Evolutionary conservation across 2,113 vertebrate genomes (phyloP).

Genomic region (Lamprologus sp.): DNA sequence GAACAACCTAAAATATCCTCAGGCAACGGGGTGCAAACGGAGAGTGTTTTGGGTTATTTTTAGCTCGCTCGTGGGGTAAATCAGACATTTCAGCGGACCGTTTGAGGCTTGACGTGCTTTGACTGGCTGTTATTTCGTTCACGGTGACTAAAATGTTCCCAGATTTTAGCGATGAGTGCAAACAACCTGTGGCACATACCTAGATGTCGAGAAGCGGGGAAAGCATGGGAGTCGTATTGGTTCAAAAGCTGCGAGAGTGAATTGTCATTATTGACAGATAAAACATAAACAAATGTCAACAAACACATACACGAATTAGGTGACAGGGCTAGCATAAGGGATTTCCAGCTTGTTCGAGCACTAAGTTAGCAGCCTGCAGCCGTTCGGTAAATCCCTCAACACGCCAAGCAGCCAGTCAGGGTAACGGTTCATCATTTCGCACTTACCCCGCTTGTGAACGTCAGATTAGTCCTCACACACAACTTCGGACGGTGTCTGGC

Average conservation of each 20-base stretch:
- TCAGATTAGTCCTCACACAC: constrained; percentile 4
- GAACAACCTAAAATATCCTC: background rate
- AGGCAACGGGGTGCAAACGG: background rate
- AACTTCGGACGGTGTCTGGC: constrained; percentile 15
- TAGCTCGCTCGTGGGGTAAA: background rate
- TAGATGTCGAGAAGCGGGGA: background rate
- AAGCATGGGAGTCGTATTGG: background rate
- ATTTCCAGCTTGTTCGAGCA: background rate
- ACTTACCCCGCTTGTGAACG: constrained; percentile 41
- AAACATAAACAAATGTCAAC: background rate
- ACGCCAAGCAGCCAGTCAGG: background rate
- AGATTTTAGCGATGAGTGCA: background rate
- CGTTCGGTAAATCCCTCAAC: background rate
- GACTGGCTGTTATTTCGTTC: background rate
- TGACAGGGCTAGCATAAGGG: background rate
- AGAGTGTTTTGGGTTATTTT: constrained; percentile 30
- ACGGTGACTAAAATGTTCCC: background rate
- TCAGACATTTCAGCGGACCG: background rate
- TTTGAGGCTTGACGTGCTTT: background rate
- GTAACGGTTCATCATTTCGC: constrained; percentile 17
- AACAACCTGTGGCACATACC: constrained; percentile 51
- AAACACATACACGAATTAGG: background rate
- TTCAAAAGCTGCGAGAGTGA: background rate
- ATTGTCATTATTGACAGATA: background rate
- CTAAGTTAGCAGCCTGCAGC: background rate